Base-by-base conservation (phyloP, 2,888 invertebrate genomes). In the Willowsia nigromaculata region DNA sequence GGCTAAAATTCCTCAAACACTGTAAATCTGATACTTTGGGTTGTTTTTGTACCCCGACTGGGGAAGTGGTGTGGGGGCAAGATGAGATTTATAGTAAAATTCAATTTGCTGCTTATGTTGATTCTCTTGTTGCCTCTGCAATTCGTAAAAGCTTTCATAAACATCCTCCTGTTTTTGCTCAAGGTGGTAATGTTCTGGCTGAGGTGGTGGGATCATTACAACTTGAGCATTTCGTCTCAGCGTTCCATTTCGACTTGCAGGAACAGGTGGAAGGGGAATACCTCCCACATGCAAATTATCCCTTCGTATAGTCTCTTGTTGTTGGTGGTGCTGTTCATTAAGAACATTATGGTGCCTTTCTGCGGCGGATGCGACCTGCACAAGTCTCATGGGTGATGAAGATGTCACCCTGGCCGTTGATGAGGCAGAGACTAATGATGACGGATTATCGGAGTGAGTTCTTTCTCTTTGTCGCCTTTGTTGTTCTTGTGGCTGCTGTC, bases 21-120 rank as follows among this genome's bases (percentile, higher is more conserved):
- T 82, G 74, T 88, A 88, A 74, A 88, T 88, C 4, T 65, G 82
- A 62, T 82, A 88, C n/a, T 30, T 82, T 18, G 81, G 88, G 22
- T 68, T 33, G 68, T 18, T 40, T 2, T 50, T 50, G 50, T 13
- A n/a, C n/a, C 11, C 1, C 27, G 59, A 15, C 2, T 13, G 59
- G 59, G 68, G 18, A 37, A 40, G 68, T 1, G 37, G 68, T 56
- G 37, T 27, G 11, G 81, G 40, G 4, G 13, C 4, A 25, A 4
- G 9, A 11, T 83, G 71, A 6, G 65, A 65, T 56, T 40, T 43
- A 18, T 88, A 88, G 59, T 88, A 88, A 25, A 74, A 50, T 33
- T 88, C 88, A 74, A 74, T 81, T 40, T 87, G 81, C 47, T 56
- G 86, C 40, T 81, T 65, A 13, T 76, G 74, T 59, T 78, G 86